Base-by-base conservation (phyloP, 2,113 vertebrate species). In the Oreotrochilus melanogaster region DNA sequence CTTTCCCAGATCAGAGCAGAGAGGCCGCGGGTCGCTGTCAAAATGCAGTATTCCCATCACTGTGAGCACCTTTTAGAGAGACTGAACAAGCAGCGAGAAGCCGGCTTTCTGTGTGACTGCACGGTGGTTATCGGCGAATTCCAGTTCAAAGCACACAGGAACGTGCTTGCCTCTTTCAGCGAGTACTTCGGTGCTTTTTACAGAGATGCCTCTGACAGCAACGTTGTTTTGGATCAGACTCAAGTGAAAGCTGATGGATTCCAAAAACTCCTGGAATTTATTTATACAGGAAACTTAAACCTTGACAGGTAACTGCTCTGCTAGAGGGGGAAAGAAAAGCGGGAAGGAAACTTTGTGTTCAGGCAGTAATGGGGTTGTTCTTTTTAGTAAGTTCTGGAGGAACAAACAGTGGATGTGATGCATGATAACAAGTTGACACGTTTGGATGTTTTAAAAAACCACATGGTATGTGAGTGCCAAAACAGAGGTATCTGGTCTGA, bases 111-210 rank as follows among this genome's bases (percentile, higher is more conserved):
- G 24, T 99, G 99, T n/a, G 99, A 99, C 97, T 98, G 98, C 93
- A 99, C 98, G 2, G 91, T 99, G 35, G 97, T 98, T 14, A 98
- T 99, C 31, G 98, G 98, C 3, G 98, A 98, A 66, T 97, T 97
- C 89, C 98, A 98, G 53, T 99, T 99, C 96, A 98, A 97, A 85
- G 98, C 98, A 4, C 99, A 99, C 80, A 98, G 98, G 54, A 99
- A 99, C 81, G 98, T 99, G 73, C 98, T 99, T 16, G 99, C 99
- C 7, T 99, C 99, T 1, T 99, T 99, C 97, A 99, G 99, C 94
- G 98, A 99, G 67, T 99, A 99, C 97, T 99, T 99, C 78, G 98
- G 98, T 43, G 97, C 98, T 0, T 98, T 99, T 88, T 98, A 98
- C 95, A 97, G 97, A 39, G 98, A 98, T 1, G 75, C 98, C 0